Conservation (phyloP, 2,888 invertebrate species). For the Cryptus viduatorius region DNA sequence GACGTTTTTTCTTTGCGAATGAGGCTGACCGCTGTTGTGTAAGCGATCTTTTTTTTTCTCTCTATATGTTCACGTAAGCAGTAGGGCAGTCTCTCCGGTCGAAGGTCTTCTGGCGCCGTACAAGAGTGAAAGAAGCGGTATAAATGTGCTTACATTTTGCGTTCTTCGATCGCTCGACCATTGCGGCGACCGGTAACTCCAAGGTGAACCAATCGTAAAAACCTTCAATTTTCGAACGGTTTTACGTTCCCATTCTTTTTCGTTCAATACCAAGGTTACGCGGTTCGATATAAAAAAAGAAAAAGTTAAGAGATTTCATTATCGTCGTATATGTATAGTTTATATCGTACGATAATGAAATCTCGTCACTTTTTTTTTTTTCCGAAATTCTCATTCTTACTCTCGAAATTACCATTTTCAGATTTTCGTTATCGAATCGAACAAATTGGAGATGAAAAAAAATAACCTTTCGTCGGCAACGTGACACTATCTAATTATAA, state of each 20-base stretch:
- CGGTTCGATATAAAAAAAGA: too few species aligned
- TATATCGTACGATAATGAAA: too few species aligned
- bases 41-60: not conserved
- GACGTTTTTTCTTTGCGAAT: not conserved
- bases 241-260: not conserved
- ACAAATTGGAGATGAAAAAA: not conserved
- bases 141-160: not conserved
- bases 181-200: constrained; percentile 23
- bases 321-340: too few species aligned
- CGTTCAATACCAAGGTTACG: not conserved
- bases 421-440: constrained; percentile 7
- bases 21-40: not conserved
- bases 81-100: not conserved
- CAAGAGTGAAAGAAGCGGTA: constrained; percentile 6
- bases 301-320: too few species aligned
- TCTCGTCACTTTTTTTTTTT: too few species aligned
- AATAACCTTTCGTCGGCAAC: too few species aligned
- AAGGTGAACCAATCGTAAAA: constrained; percentile 20
- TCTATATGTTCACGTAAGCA: not conserved
- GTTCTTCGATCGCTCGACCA: not conserved
- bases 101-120: constrained; percentile 16
- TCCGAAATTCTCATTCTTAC: not conserved
- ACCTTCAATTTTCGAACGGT: constrained; percentile 1
- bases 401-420: not conserved
- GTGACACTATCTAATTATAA: not conserved